phyloP scores from a whole-genome alignment of 2,888 invertebrate species.

The Spicauda simplicius region DNA sequence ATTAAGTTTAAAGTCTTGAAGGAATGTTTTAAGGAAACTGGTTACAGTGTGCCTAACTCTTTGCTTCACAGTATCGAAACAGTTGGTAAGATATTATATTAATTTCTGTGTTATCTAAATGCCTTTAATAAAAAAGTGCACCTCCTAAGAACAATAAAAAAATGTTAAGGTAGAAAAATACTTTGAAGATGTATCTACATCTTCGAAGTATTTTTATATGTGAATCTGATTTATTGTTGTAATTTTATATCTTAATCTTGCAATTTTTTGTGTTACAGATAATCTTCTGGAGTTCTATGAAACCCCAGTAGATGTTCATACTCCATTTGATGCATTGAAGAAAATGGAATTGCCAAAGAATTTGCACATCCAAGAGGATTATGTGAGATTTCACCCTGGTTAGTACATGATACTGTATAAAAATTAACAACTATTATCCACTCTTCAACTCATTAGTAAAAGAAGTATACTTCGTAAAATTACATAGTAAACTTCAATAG shows the following conservation, averaged over 20 bases:
- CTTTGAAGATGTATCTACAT: too few species aligned
- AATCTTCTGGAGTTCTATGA: constrained; percentile 90
- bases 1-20: constrained; percentile 89
- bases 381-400: constrained; percentile 93
- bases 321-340: constrained; percentile 90
- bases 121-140: too few species aligned
- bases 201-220: too few species aligned
- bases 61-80: constrained; percentile 89
- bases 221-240: too few species aligned
- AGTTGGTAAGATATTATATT: constrained; percentile 86
- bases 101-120: too few species aligned
- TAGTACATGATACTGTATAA: neutral
- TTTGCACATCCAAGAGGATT: constrained; percentile 92
- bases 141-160: too few species aligned
- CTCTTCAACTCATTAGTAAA: too few species aligned
- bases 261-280: constrained; percentile 63
- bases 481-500: too few species aligned
- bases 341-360: constrained; percentile 93
- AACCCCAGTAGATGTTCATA: constrained; percentile 87
- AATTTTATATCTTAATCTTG: too few species aligned
- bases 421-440: neutral
- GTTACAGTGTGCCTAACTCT: constrained; percentile 93
- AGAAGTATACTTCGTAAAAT: too few species aligned
- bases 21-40: constrained; percentile 88
- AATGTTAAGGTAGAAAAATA: too few species aligned